phyloP scores from a whole-genome alignment of 2,888 invertebrate genomes.

The Dryococelus australis region DNA sequence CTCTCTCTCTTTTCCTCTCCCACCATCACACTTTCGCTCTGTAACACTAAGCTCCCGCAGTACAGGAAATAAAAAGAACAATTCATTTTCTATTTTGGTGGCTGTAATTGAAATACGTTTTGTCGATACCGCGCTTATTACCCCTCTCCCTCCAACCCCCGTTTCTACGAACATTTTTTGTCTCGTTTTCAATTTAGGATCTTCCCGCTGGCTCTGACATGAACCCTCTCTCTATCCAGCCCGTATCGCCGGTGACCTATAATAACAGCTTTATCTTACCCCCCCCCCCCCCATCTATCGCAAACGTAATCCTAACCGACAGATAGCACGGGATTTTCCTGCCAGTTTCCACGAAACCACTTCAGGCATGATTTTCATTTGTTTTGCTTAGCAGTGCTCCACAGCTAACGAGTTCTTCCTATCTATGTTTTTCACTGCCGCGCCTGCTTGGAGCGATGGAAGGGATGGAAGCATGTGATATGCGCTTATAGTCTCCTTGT shows the following conservation, averaged over 20 bases:
- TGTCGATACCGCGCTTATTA: not conserved
- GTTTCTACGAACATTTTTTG: not conserved
- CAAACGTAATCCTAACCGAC: not conserved
- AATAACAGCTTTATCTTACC: not conserved
- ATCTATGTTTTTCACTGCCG: not conserved
- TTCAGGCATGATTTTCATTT: not conserved
- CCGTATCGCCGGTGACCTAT: not conserved
- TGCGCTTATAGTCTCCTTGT: no score
- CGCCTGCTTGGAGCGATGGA: no score
- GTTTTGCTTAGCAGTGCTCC: not conserved
- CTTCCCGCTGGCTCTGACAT: not conserved
- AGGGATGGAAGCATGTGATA: no score
- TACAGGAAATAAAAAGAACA: not conserved
- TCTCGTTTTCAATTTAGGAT: not conserved
- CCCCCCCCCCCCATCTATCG: not conserved
- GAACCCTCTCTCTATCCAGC: not conserved
- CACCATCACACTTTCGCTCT: not conserved
- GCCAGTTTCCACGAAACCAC: not conserved
- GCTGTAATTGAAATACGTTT: conserved; percentile 16
- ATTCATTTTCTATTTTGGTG: conserved; percentile 2
- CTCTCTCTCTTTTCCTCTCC: not conserved
- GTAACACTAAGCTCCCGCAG: not conserved
- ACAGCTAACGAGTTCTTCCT: conserved; percentile 3
- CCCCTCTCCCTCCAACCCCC: not conserved
- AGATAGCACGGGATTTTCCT: not conserved